Evolutionary conservation across 2,113 vertebrate species (phyloP).

Genomic region (Tonatia bakeri): DNA sequence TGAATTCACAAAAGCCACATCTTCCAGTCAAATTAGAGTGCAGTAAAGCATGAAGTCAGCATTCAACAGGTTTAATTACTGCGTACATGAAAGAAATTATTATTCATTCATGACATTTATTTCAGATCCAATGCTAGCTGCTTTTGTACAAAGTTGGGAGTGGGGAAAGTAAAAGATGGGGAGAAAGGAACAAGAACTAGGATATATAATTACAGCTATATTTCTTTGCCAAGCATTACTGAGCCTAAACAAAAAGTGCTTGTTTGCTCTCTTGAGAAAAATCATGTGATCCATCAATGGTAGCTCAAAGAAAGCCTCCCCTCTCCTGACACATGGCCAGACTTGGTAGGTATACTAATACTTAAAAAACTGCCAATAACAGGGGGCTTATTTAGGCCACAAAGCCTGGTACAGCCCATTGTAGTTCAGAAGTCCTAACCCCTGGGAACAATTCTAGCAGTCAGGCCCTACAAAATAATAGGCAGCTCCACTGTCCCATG

Average conservation of each 20-base stretch:
- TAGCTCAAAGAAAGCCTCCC: conserved; percentile 78
- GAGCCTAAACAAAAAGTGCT: conserved; percentile 85
- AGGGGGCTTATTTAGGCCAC: conserved; percentile 81
- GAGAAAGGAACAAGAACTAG: conserved; percentile 55
- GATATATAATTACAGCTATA: conserved; percentile 79
- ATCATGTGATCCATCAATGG: conserved; percentile 80
- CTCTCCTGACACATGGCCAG: conserved; percentile 74
- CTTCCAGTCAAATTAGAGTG: conserved; percentile 75
- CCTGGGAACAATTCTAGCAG: conserved; percentile 79
- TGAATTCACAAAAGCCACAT: conserved; percentile 74
- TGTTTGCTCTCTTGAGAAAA: conserved; percentile 80
- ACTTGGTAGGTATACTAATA: conserved; percentile 70
- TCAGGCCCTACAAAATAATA: conserved; percentile 76
- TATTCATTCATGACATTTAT: conserved; percentile 84
- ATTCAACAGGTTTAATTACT: conserved; percentile 84
- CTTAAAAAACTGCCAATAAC: conserved; percentile 75
- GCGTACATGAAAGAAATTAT: conserved; percentile 84
- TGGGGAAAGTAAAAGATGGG: neutral
- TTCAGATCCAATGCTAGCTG: conserved; percentile 74
- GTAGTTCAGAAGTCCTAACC: conserved; percentile 77
- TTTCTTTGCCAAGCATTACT: conserved; percentile 84
- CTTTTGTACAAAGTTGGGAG: conserved; percentile 71
- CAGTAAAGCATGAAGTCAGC: conserved; percentile 77
- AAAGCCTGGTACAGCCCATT: conserved; percentile 66
- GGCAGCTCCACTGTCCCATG: conserved; percentile 63